Conservation (phyloP, 2,888 invertebrate genomes). For the Tenthredo mesomela region DNA sequence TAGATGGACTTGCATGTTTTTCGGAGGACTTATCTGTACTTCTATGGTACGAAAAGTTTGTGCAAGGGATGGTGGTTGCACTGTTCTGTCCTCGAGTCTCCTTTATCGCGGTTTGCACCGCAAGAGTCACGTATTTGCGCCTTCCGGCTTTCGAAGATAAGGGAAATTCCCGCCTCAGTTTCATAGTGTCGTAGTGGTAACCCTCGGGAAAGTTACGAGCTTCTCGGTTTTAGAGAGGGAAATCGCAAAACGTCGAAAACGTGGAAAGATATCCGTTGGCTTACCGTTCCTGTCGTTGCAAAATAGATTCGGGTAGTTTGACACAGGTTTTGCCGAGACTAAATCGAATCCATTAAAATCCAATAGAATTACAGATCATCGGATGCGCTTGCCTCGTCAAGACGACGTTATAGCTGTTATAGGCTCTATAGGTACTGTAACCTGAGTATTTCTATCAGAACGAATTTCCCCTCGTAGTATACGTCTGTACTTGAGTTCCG, state of each 20-base stretch:
- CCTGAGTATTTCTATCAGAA: neutral
- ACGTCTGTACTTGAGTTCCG: neutral
- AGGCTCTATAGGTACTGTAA: neutral
- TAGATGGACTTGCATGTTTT: slow-evolving; percentile 4
- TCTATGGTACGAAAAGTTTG: neutral
- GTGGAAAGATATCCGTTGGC: slow-evolving; percentile 1
- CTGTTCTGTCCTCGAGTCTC: slow-evolving; percentile 21
- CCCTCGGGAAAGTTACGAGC: slow-evolving; percentile 19
- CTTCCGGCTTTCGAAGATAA: slow-evolving; percentile 25
- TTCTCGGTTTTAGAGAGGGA: neutral
- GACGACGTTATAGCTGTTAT: neutral
- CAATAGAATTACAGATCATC: slow-evolving; percentile 2
- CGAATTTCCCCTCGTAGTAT: neutral
- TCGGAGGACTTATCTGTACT: slow-evolving; percentile 8
- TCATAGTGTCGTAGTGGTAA: slow-evolving; percentile 22
- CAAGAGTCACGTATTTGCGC: slow-evolving; percentile 35
- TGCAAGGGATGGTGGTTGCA: neutral
- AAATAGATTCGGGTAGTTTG: slow-evolving; percentile 18
- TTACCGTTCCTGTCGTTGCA: neutral
- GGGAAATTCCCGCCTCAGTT: slow-evolving; percentile 11
- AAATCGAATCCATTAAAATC: slow-evolving; percentile 14
- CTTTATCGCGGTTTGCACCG: slow-evolving; percentile 5
- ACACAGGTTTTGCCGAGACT: neutral
- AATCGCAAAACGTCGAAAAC: slow-evolving; percentile 1
- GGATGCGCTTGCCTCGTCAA: neutral